A percentile compares a stretch with the other conserved stretches of the same genome.
phyloP scores from a whole-genome alignment of 2,888 invertebrate species.

The Invenusta paracnida region DNA sequence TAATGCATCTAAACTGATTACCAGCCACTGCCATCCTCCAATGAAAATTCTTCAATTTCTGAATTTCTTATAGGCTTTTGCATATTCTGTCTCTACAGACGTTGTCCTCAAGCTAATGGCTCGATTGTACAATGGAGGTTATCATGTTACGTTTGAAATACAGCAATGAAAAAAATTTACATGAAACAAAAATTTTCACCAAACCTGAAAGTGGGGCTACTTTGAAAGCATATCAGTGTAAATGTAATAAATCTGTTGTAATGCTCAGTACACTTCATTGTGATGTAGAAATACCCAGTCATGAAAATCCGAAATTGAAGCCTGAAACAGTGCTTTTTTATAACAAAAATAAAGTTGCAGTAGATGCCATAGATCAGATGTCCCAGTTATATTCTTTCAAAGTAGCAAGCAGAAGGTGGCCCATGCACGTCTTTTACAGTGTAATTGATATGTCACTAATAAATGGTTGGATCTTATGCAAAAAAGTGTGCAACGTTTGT shows the following conservation, averaged over 20 bases:
- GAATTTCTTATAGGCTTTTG: not conserved
- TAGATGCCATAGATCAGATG: slow-evolving; percentile 8
- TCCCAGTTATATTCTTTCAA: not conserved
- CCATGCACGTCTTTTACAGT: not conserved
- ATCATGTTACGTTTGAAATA: no score
- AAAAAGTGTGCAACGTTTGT: not conserved
- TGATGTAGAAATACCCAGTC: not conserved
- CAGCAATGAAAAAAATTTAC: no score
- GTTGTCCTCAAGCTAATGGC: no score
- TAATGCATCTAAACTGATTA: not conserved
- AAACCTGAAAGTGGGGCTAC: not conserved
- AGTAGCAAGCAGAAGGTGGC: not conserved
- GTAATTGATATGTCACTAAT: not conserved
- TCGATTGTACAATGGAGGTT: no score
- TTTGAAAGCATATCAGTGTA: not conserved
- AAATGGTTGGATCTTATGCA: slow-evolving; percentile 19
- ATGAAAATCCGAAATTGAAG: not conserved
- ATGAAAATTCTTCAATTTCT: not conserved
- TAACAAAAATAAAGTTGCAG: slow-evolving; percentile 13
- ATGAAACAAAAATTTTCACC: not conserved
- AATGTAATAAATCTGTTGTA: not conserved
- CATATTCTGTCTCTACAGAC: not conserved
- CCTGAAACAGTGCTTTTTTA: not conserved
- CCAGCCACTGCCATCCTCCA: not conserved
- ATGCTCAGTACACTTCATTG: not conserved